Conservation (phyloP, 1,140 invertebrate species). For the Cherax destructor region DNA sequence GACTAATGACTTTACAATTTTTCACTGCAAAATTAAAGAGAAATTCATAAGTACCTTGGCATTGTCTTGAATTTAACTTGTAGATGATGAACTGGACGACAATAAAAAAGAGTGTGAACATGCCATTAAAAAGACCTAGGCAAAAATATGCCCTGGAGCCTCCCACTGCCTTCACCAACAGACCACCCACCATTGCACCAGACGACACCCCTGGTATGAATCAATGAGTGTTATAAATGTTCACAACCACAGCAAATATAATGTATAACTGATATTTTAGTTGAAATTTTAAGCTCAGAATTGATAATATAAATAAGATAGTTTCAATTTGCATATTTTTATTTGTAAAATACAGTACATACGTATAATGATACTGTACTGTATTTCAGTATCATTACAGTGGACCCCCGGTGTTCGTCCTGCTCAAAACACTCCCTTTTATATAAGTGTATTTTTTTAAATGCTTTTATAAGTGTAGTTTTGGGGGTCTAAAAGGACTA, state of each 20-base stretch:
- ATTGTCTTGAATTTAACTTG: neutral
- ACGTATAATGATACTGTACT: too few relatives aligned
- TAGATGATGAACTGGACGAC: conserved; percentile 10
- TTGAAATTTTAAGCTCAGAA: neutral
- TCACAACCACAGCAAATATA: neutral
- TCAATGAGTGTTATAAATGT: neutral
- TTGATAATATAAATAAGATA: too few relatives aligned
- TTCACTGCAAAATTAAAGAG: neutral
- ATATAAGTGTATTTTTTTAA: too few relatives aligned
- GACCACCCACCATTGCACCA: conserved; percentile 29
- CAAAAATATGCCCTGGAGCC: conserved; percentile 40
- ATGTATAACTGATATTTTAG: neutral
- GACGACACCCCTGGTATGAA: conserved; percentile 12
- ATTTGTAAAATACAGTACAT: neutral
- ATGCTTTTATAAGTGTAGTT: too few relatives aligned
- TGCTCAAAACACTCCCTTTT: too few relatives aligned
- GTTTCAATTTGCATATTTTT: neutral
- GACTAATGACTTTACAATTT: neutral
- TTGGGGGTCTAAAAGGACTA: too few relatives aligned
- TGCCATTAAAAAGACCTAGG: conserved; percentile 16
- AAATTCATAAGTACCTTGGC: neutral
- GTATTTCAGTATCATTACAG: too few relatives aligned
- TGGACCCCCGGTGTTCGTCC: too few relatives aligned
- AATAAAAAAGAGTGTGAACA: conserved; percentile 11
- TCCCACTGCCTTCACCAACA: conserved; percentile 21